Evolutionary conservation across 2,888 invertebrate genomes (phyloP).

Genomic region (Octonoba sinensis): DNA sequence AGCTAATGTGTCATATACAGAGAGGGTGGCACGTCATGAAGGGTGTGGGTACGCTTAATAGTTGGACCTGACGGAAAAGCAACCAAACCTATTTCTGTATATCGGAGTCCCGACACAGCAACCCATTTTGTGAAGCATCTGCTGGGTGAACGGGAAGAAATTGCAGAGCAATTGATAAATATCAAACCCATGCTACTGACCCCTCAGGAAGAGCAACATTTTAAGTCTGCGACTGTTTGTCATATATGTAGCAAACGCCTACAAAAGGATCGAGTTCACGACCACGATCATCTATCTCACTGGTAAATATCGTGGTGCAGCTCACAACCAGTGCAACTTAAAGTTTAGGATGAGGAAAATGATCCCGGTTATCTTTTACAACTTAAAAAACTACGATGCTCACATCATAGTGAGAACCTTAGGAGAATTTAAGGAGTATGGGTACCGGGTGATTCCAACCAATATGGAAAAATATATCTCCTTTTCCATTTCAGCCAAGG

Average conservation of each 20-base stretch:
- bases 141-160: neutral
- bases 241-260: neutral
- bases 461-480: conserved; percentile 16
- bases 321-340: conserved; percentile 13
- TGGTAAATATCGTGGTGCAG: neutral
- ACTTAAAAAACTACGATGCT: conserved; percentile 9
- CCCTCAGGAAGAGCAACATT: neutral
- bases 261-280: neutral
- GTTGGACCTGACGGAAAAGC: conserved; percentile 1
- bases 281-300: conserved; percentile 3
- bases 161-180: neutral
- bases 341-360: too few relatives aligned
- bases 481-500: neutral
- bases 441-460: neutral
- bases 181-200: neutral
- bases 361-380: neutral
- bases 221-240: neutral
- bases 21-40: neutral
- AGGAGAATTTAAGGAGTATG: neutral
- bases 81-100: neutral
- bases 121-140: neutral
- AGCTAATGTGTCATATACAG: neutral
- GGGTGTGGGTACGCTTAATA: conserved; percentile 11
- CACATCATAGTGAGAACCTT: neutral
- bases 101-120: neutral